Evolutionary conservation across 2,113 vertebrate species (phyloP).

Genomic region (Leptocoma aspasia): DNA sequence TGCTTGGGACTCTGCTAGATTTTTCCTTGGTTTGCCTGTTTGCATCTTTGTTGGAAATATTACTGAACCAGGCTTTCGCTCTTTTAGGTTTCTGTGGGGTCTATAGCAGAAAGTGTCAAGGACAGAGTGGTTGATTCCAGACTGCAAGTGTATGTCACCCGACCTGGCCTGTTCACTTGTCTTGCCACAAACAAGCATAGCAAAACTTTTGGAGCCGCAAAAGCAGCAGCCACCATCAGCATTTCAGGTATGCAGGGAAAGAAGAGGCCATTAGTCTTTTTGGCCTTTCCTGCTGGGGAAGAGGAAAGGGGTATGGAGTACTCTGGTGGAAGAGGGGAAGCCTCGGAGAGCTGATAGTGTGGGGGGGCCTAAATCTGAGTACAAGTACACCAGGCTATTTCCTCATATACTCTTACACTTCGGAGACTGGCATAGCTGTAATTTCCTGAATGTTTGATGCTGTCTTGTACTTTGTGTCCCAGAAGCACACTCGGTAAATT

Average conservation of each 20-base stretch:
- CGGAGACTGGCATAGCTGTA: neutral
- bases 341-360: neutral
- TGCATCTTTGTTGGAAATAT: neutral
- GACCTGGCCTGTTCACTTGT: slow-evolving; percentile 91
- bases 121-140: slow-evolving; percentile 86
- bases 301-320: neutral
- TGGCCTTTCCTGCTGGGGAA: neutral
- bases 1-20: neutral
- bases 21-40: neutral
- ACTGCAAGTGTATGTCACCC: slow-evolving; percentile 82
- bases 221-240: slow-evolving; percentile 86
- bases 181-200: slow-evolving; percentile 91
- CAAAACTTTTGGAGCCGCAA: slow-evolving; percentile 87
- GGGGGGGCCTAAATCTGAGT: neutral
- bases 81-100: slow-evolving; percentile 83
- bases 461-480: slow-evolving; percentile 32
- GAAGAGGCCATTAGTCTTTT: neutral
- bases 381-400: neutral
- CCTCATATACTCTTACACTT: slow-evolving; percentile 12
- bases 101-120: slow-evolving; percentile 84
- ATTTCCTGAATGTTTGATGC: slow-evolving; percentile 22
- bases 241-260: slow-evolving; percentile 80
- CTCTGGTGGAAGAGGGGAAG: neutral
- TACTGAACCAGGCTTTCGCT: neutral
- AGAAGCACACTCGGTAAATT: slow-evolving; percentile 45